Base-by-base conservation (phyloP, 2,797 vertebrate genomes). In the Enoplosus armatus region DNA sequence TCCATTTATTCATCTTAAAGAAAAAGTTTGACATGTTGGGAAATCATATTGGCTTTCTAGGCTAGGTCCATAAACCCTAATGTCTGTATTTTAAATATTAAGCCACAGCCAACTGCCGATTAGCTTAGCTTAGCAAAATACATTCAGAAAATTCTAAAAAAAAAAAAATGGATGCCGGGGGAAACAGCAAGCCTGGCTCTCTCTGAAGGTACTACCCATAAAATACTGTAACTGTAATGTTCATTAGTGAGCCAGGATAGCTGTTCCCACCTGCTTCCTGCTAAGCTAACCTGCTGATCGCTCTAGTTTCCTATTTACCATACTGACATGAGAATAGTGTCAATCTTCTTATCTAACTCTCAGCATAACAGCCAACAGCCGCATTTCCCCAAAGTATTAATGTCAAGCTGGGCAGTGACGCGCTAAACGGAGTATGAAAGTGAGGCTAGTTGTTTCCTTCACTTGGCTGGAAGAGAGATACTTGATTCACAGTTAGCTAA, bases 1-100 rank as follows among this genome's bases (percentile, higher is more conserved):
- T 31, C 18, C 45, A 24, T 75, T 73, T 24, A 39, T 69, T 45
- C 22, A 71, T 60, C 20, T 18, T 43, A 20, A 58, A 59, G 69
- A 66, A 54, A 53, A 5, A 61, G 22, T 65, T 53, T 33, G 62
- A 35, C 48, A 18, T 51, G 63, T 55, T 5, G n/a, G 11, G 2
- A 37, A 71, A 48, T 7, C 14, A 15, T 14, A 9, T 35, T 3
- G 11, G 11, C 5, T 24, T 24, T 47, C 45, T 47, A 8, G 16
- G 1, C 22, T 4, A 47, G 6, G 22, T 47, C 7, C 10, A 50
- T 14, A 43, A 12, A 16, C 39, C 27, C 14, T 55, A 16, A n/a
- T 37, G 11, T 47, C 27, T 33, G 29, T 51, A 27, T 8, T 9
- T 5, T 53, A 29, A 47, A 45, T 53, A 41, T 67, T 11, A 41